A percentile compares a stretch with the other conserved stretches of the same genome.
Conservation (phyloP, 2,113 vertebrate genomes). For the Lonchura striata region DNA sequence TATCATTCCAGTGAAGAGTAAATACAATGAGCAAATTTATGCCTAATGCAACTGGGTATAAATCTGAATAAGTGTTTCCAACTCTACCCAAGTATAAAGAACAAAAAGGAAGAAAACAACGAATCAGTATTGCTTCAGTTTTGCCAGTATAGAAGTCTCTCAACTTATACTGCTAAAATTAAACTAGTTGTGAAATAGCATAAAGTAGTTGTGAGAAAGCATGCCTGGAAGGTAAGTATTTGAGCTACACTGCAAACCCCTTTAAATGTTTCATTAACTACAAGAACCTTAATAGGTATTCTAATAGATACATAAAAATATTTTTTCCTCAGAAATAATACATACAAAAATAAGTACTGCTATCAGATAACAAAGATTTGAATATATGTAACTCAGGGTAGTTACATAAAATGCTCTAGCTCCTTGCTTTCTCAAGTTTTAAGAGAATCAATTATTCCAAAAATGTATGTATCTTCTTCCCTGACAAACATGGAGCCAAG, state of each 20-base stretch:
- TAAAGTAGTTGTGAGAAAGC: neutral
- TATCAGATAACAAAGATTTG: neutral
- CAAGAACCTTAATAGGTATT: neutral
- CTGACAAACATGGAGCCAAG: neutral
- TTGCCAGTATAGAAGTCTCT: neutral
- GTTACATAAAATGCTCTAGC: neutral
- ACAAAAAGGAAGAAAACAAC: neutral
- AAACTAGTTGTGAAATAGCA: neutral
- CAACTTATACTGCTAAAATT: neutral
- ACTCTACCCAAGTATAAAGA: neutral
- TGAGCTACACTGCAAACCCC: neutral
- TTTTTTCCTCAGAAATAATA: neutral
- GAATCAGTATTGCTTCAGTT: neutral
- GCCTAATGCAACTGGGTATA: neutral
- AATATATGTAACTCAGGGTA: neutral
- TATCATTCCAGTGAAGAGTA: neutral
- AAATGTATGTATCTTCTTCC: neutral
- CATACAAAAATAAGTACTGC: neutral
- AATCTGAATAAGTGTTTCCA: neutral
- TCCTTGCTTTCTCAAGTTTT: neutral
- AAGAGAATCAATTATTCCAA: neutral
- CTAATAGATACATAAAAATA: neutral
- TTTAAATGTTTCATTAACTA: neutral
- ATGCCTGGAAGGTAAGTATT: neutral
- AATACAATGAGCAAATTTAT: neutral